These are phyloP conservation scores for Saguinus midas DNA, from an alignment of 2,113 vertebrate species.

Conservation along the genomic window DNA sequence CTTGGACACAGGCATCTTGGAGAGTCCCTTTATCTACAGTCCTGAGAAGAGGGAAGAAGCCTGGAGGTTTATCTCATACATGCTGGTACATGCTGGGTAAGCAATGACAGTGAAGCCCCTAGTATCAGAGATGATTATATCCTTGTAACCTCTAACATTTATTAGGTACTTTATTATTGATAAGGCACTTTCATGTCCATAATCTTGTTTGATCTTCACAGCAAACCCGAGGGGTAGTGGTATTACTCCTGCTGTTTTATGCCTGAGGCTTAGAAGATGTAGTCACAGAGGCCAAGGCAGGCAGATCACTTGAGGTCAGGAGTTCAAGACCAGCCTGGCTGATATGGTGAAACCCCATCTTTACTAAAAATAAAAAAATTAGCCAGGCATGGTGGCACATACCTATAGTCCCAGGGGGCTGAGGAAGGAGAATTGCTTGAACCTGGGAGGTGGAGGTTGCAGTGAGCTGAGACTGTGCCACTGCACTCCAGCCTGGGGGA, in stretches of 20 bases:
- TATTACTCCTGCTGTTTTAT: background rate
- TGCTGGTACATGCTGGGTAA: conserved; percentile 96
- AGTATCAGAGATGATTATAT: background rate
- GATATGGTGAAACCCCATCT: no score
- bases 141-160: background rate
- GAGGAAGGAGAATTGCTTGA: no score
- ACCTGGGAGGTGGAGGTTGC: no score
- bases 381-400: no score
- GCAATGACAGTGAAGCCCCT: conserved; percentile 32
- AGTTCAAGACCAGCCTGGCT: no score
- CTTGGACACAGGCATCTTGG: conserved; percentile 86
- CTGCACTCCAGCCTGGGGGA: no score
- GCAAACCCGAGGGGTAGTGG: background rate
- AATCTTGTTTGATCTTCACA: background rate
- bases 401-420: no score
- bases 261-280: background rate
- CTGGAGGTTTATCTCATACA: conserved; percentile 94
- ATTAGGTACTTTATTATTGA: background rate
- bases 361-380: no score
- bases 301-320: no score
- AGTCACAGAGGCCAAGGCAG: background rate
- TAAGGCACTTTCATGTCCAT: background rate
- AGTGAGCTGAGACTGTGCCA: no score
- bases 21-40: conserved; percentile 88
- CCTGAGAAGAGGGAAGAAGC: conserved; percentile 86